phyloP scores from a whole-genome alignment of 2,888 invertebrate genomes.

The Heliconius ismenius region DNA sequence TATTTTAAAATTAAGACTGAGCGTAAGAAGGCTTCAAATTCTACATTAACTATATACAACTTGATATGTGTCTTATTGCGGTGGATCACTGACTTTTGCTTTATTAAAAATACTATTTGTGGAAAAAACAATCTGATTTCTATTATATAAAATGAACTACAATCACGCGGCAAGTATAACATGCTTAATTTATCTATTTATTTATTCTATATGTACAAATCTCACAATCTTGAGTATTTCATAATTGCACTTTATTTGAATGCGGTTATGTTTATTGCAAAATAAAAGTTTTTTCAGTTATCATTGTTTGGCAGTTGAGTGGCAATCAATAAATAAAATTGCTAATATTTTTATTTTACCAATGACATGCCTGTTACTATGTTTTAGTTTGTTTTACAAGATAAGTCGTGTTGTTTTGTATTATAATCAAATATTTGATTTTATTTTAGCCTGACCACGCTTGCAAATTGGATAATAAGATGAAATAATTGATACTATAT shows the following conservation, averaged over 20 bases:
- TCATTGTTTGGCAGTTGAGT: conserved; percentile 10
- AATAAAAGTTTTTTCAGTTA: not conserved
- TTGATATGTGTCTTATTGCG: conserved; percentile 75
- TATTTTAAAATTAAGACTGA: conserved; percentile 49
- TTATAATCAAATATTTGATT: not conserved
- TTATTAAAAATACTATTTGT: conserved; percentile 42
- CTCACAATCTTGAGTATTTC: conserved; percentile 79
- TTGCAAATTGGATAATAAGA: not conserved
- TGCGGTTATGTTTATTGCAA: conserved; percentile 17
- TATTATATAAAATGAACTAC: conserved; percentile 42
- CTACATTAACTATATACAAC: conserved; percentile 54
- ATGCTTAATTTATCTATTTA: conserved; percentile 74
- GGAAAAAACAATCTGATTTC: conserved; percentile 29
- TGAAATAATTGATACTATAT: not conserved
- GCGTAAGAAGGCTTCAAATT: conserved; percentile 44
- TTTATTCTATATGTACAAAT: conserved; percentile 72
- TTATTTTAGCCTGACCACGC: not conserved
- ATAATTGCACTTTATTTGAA: conserved; percentile 79
- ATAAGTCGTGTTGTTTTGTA: not conserved
- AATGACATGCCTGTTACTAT: not conserved
- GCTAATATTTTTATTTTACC: conserved; percentile 2
- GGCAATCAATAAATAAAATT: not conserved
- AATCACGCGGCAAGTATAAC: conserved; percentile 55
- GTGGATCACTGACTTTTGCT: conserved; percentile 51
- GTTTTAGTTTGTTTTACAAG: not conserved